Conservation (phyloP, 92 coral and sea anemone species). For the Muricea muricata region DNA sequence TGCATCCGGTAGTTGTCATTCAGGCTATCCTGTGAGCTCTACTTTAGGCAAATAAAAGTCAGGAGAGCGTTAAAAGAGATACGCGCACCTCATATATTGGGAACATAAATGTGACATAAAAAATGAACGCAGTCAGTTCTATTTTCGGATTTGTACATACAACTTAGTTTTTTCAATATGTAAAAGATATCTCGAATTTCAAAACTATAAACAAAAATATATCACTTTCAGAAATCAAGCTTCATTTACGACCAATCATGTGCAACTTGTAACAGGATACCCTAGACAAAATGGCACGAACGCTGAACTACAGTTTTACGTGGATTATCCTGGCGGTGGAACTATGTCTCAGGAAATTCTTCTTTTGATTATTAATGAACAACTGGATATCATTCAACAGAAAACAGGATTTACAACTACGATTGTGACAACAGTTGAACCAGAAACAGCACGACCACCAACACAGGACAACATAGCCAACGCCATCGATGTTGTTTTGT, state of each 20-base stretch:
- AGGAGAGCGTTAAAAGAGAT: no score
- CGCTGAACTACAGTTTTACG: slow-evolving; percentile 1
- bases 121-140: no score
- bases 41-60: no score
- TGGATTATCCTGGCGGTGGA: slow-evolving; percentile 26
- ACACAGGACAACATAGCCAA: neutral
- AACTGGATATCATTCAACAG: neutral
- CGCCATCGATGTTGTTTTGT: neutral
- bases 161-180: no score
- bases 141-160: no score
- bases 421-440: neutral
- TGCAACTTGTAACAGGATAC: neutral
- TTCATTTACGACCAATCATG: neutral
- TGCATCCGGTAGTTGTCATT: no score
- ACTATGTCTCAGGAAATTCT: slow-evolving; percentile 1
- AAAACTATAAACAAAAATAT: no score
- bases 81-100: no score
- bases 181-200: no score
- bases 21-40: no score
- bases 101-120: no score
- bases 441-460: slow-evolving; percentile 1
- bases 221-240: neutral
- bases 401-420: slow-evolving; percentile 18
- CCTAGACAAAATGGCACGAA: slow-evolving; percentile 8
- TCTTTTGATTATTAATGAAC: neutral